Conservation (phyloP, 2,888 invertebrate species). For the Agriopis marginaria region DNA sequence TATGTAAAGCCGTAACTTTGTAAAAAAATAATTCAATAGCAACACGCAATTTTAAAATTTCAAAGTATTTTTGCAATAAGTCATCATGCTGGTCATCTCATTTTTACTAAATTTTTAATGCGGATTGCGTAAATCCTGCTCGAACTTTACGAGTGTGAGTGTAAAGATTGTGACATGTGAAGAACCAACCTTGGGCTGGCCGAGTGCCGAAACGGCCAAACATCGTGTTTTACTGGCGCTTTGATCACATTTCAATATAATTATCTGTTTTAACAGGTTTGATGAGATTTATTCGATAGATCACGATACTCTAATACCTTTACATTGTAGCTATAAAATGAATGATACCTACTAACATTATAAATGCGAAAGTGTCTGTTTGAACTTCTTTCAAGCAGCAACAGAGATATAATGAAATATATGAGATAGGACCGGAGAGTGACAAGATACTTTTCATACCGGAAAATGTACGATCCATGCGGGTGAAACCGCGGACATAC, state of each 20-base stretch:
- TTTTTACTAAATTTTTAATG: constrained; percentile 54
- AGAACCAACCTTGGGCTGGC: constrained; percentile 57
- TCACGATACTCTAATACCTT: neutral
- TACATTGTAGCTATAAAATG: too few relatives aligned
- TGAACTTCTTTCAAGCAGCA: too few relatives aligned
- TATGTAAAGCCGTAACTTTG: constrained; percentile 27
- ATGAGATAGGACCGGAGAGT: too few relatives aligned
- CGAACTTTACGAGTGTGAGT: constrained; percentile 55
- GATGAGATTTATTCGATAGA: neutral
- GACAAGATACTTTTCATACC: too few relatives aligned
- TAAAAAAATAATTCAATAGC: constrained; percentile 35
- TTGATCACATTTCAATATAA: constrained; percentile 33
- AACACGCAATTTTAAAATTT: neutral
- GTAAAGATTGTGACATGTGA: constrained; percentile 63
- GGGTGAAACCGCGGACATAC: too few relatives aligned
- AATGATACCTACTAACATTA: too few relatives aligned
- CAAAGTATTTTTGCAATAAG: constrained; percentile 54
- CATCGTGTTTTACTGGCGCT: constrained; percentile 32
- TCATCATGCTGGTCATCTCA: constrained; percentile 52
- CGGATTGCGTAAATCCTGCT: constrained; percentile 60
- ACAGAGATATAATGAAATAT: too few relatives aligned
- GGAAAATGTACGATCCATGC: too few relatives aligned
- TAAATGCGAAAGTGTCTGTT: too few relatives aligned
- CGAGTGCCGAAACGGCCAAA: constrained; percentile 24
- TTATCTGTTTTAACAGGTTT: neutral